These are phyloP conservation scores for Amiota communis DNA, from an alignment of 2,888 invertebrate genomes.

Conservation along the genomic window DNA sequence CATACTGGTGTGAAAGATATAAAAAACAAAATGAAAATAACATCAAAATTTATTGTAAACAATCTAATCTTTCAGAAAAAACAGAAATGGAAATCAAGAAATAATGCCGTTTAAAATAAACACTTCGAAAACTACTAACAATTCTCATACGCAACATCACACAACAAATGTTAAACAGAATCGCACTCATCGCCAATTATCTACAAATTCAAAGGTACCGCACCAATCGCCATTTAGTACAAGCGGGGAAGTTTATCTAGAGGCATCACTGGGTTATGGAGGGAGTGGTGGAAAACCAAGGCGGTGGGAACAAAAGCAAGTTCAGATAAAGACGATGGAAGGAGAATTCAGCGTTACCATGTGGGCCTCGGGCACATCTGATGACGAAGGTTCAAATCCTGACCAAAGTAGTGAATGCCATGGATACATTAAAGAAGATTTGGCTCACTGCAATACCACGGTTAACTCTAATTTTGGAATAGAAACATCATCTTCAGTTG, in stretches of 20 bases:
- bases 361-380: slow-evolving; percentile 94
- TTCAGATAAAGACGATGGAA: slow-evolving; percentile 97
- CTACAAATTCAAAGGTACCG: slow-evolving; percentile 39
- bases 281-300: slow-evolving; percentile 75
- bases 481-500: neutral
- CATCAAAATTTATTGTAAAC: too few relatives aligned
- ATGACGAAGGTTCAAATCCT: slow-evolving; percentile 92
- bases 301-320: slow-evolving; percentile 98
- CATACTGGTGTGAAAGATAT: too few relatives aligned
- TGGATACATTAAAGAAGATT: slow-evolving; percentile 74
- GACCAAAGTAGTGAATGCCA: slow-evolving; percentile 86
- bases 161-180: slow-evolving; percentile 12
- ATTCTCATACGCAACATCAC: neutral
- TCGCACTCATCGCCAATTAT: neutral
- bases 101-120: slow-evolving; percentile 23
- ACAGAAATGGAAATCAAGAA: slow-evolving; percentile 6
- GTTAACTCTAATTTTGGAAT: too few relatives aligned
- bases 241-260: neutral
- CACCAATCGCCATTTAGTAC: slow-evolving; percentile 2
- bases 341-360: slow-evolving; percentile 98
- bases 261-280: neutral
- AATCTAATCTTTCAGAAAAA: neutral
- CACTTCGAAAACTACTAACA: neutral
- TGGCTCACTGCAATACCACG: neutral
- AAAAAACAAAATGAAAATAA: too few relatives aligned